phyloP scores from a whole-genome alignment of 2,113 vertebrate species.

The Microcebus murinus region DNA sequence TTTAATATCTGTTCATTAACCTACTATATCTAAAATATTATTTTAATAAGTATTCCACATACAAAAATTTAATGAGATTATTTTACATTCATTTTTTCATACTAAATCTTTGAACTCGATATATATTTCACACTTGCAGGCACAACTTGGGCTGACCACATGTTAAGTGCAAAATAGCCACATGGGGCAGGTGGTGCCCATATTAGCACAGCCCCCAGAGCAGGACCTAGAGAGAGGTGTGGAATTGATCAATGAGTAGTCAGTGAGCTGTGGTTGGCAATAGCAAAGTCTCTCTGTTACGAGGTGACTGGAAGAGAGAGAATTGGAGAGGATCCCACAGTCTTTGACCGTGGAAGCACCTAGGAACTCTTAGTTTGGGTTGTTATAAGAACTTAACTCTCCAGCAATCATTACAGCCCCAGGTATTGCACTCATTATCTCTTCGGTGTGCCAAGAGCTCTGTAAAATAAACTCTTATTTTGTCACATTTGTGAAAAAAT shows the following conservation, averaged over 20 bases:
- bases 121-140: background rate
- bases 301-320: background rate
- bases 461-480: background rate
- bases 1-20: slow-evolving; percentile 7
- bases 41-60: background rate
- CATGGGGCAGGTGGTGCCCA: background rate
- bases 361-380: background rate
- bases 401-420: background rate
- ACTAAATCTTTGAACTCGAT: background rate
- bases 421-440: background rate
- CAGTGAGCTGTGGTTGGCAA: background rate
- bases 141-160: background rate
- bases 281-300: background rate
- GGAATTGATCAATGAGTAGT: background rate
- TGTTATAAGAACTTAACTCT: background rate
- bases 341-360: background rate
- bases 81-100: background rate
- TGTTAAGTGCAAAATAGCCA: background rate
- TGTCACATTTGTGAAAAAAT: background rate
- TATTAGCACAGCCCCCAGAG: background rate
- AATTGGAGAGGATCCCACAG: background rate
- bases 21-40: background rate
- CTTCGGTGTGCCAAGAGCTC: background rate
- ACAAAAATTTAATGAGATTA: background rate
- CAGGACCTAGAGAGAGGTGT: background rate